Percentiles rank a stretch among this genome's conserved stretches.
Conservation (phyloP, 2,113 vertebrate genomes). For the Heloderma charlesbogerti region DNA sequence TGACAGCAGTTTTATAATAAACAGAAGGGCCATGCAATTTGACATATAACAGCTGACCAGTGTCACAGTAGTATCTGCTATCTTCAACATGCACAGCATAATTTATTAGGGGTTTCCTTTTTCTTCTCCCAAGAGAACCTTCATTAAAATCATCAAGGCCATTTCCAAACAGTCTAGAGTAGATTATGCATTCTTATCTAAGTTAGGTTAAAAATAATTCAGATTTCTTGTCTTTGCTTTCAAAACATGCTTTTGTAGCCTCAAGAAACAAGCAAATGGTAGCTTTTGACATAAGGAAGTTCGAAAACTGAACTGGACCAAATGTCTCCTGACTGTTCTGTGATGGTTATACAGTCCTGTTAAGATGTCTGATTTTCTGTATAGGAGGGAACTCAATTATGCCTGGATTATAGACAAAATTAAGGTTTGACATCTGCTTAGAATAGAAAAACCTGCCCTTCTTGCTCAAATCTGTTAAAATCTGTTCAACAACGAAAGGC, state of each 20-base stretch:
- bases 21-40: constrained; percentile 51
- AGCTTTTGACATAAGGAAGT: not conserved
- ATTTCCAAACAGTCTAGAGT: constrained; percentile 56
- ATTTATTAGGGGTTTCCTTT: constrained; percentile 63
- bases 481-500: not conserved
- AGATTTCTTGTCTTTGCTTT: constrained; percentile 49
- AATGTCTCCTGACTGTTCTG: not conserved
- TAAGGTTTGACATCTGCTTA: not conserved
- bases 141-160: constrained; percentile 68
- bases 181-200: constrained; percentile 63
- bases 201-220: constrained; percentile 51
- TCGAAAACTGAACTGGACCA: not conserved
- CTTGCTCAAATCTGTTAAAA: not conserved
- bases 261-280: constrained; percentile 17
- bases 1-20: constrained; percentile 52
- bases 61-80: constrained; percentile 54
- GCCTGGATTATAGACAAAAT: not conserved
- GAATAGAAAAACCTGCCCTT: not conserved
- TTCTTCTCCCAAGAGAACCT: constrained; percentile 56
- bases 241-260: constrained; percentile 34
- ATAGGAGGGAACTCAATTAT: not conserved
- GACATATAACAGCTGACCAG: constrained; percentile 57
- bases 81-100: constrained; percentile 55
- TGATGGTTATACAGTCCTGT: not conserved
- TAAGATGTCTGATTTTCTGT: not conserved